Evolutionary conservation across 2,888 invertebrate species (phyloP).

Genomic region (Latheticus oryzae): DNA sequence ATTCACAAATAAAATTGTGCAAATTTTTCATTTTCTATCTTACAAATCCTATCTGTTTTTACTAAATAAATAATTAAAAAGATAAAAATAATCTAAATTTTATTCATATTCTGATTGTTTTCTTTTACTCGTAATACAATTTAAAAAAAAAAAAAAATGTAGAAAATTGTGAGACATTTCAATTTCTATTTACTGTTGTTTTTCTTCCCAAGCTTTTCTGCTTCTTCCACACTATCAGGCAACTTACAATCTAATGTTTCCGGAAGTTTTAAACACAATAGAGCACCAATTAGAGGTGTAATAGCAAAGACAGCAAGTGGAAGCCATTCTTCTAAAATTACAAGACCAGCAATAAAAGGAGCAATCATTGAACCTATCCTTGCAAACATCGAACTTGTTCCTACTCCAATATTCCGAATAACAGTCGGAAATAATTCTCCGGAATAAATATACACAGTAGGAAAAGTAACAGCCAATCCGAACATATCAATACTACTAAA

Average conservation of each 20-base stretch:
- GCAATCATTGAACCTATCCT: conserved; percentile 88
- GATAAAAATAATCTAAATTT: no score
- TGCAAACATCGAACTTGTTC: conserved; percentile 86
- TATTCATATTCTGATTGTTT: no score
- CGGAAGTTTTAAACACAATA: conserved; percentile 76
- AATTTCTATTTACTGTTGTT: no score
- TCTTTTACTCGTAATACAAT: no score
- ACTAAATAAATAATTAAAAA: no score
- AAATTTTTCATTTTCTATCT: no score
- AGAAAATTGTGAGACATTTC: no score
- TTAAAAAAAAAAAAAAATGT: no score
- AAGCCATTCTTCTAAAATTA: conserved; percentile 68
- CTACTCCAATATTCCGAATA: conserved; percentile 87
- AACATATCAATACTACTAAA: conserved; percentile 82
- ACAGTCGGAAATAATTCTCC: conserved; percentile 92
- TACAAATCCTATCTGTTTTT: no score
- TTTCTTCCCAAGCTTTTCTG: conserved; percentile 69
- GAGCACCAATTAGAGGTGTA: conserved; percentile 76
- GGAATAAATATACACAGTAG: conserved; percentile 87
- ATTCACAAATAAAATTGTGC: no score
- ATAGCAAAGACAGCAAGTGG: conserved; percentile 81
- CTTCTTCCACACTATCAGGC: conserved; percentile 85
- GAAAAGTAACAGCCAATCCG: conserved; percentile 85
- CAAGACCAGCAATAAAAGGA: conserved; percentile 81
- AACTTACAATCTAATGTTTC: conserved; percentile 82